Evolutionary conservation across 2,888 invertebrate genomes (phyloP).

Genomic region (Perizoma affinitatum): DNA sequence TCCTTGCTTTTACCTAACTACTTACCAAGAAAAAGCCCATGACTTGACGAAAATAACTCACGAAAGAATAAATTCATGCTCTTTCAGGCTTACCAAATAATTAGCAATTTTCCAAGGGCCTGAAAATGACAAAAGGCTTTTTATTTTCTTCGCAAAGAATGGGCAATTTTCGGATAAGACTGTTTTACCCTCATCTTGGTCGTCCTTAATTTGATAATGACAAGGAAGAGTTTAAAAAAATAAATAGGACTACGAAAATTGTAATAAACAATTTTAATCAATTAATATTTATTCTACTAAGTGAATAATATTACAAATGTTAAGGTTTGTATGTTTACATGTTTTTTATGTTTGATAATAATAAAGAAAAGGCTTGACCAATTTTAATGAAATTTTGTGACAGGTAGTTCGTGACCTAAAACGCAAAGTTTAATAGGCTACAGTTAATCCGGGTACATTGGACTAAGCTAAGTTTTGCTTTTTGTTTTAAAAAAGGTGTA

Average conservation of each 20-base stretch:
- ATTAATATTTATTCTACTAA: neutral
- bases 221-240: constrained; percentile 20
- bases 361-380: no score
- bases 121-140: constrained; percentile 37
- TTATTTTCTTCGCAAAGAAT: constrained; percentile 27
- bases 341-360: no score
- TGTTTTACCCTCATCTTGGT: constrained; percentile 26
- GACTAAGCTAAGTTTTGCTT: no score
- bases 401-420: no score
- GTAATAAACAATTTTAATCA: neutral
- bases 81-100: constrained; percentile 14
- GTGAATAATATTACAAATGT: no score
- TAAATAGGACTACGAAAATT: constrained; percentile 7
- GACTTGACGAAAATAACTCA: constrained; percentile 2
- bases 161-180: constrained; percentile 31
- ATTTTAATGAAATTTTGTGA: no score
- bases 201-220: constrained; percentile 32
- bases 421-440: no score
- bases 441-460: no score
- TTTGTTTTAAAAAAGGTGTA: no score
- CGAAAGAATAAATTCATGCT: constrained; percentile 4
- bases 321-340: no score
- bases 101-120: constrained; percentile 30
- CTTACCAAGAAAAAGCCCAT: no score
- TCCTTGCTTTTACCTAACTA: no score